Evolutionary conservation across 2,113 vertebrate genomes (phyloP).

Genomic region (Amphilophus citrinellus): DNA sequence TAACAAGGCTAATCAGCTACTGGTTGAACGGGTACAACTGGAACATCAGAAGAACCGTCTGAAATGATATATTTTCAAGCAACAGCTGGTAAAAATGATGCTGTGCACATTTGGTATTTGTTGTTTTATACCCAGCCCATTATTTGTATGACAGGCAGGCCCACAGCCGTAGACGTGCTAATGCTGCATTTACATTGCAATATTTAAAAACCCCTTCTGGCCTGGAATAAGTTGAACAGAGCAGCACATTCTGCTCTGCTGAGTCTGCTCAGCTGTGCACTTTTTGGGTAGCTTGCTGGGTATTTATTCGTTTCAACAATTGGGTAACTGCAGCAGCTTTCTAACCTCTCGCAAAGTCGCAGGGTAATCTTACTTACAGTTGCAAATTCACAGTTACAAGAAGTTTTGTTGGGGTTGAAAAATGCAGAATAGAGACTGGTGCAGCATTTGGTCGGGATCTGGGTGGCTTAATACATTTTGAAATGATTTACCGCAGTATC

Average conservation of each 20-base stretch:
- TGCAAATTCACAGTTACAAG: constrained; percentile 48
- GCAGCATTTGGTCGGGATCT: constrained; percentile 27
- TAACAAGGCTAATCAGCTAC: constrained; percentile 47
- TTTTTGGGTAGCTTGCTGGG: constrained; percentile 34
- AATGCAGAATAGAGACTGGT: constrained; percentile 13
- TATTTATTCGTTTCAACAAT: constrained; percentile 54
- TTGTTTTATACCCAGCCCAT: constrained; percentile 23
- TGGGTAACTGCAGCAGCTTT: constrained; percentile 37
- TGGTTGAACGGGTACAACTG: constrained; percentile 20
- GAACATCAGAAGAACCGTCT: not conserved
- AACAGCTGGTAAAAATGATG: constrained; percentile 15
- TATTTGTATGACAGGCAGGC: constrained; percentile 36
- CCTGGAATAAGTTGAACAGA: constrained; percentile 42
- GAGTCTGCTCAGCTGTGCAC: constrained; percentile 48
- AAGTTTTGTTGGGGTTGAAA: constrained; percentile 42
- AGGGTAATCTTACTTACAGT: constrained; percentile 52
- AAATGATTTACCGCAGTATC: constrained; percentile 59
- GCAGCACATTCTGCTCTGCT: constrained; percentile 54
- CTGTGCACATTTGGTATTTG: not conserved
- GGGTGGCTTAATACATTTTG: constrained; percentile 49
- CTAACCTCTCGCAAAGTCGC: constrained; percentile 17
- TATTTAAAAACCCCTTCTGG: constrained; percentile 57
- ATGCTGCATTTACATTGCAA: constrained; percentile 61
- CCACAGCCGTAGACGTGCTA: constrained; percentile 20
- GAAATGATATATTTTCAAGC: constrained; percentile 6